Conservation (phyloP, 2,113 vertebrate species). For the Pitta sordida region DNA sequence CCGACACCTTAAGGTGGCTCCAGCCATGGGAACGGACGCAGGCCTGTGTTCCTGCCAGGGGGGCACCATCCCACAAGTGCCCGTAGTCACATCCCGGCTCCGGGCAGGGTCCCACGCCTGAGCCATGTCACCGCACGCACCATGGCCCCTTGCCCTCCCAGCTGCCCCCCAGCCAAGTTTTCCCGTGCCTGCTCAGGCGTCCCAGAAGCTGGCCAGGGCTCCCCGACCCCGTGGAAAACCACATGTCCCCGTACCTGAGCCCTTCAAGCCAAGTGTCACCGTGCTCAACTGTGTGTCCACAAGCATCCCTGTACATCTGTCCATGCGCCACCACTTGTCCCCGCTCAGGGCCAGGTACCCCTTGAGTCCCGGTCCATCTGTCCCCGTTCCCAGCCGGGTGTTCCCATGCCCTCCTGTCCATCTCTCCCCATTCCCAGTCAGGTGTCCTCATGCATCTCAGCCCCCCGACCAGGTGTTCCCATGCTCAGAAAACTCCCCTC, state of each 20-base stretch:
- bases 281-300: background rate
- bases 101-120: background rate
- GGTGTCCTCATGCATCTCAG: background rate
- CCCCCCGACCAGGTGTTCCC: background rate
- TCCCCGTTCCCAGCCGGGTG: background rate
- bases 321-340: too few relatives aligned
- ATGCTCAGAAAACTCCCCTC: background rate
- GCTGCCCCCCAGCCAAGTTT: background rate
- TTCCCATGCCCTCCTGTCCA: background rate
- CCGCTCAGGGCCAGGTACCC: background rate
- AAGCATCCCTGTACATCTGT: background rate
- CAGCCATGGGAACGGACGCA: background rate
- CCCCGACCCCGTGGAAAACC: background rate
- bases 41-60: background rate
- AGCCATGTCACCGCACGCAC: background rate
- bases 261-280: background rate
- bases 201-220: background rate
- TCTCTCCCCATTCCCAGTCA: background rate
- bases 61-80: background rate
- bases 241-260: background rate
- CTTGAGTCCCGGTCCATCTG: background rate
- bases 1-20: background rate
- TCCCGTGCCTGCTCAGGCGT: background rate
- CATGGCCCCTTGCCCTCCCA: background rate
- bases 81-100: rapidly evolving